These are phyloP conservation scores for Odocoileus virginianus DNA, from an alignment of 2,113 vertebrate genomes.

Conservation along the genomic window DNA sequence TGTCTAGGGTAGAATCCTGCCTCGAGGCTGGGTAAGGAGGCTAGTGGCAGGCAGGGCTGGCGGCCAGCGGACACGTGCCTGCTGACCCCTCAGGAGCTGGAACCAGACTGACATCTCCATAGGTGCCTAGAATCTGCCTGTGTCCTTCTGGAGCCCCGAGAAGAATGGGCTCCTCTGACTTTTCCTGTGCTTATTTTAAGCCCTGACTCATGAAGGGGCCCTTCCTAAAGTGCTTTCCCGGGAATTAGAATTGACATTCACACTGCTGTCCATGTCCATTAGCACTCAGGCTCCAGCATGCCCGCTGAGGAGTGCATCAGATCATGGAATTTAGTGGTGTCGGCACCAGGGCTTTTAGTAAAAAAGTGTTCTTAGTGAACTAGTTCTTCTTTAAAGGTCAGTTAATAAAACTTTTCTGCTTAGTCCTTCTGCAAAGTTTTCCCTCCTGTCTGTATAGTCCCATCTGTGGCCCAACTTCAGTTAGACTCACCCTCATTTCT, in stretches of 20 bases:
- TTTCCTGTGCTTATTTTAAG: not conserved
- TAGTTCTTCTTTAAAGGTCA: not conserved
- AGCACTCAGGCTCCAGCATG: not conserved
- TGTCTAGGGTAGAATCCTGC: rapidly evolving
- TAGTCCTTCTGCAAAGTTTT: too few relatives aligned
- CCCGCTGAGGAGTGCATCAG: not conserved
- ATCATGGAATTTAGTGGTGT: not conserved
- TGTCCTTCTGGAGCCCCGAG: rapidly evolving
- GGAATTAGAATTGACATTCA: not conserved
- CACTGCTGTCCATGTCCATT: not conserved
- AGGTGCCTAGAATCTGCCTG: rapidly evolving
- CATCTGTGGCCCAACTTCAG: rapidly evolving
- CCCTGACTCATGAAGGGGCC: not conserved
- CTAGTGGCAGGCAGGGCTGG: not conserved
- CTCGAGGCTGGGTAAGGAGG: too few relatives aligned
- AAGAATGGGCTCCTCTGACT: not conserved
- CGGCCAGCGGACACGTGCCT: rapidly evolving
- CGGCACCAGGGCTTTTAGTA: not conserved
- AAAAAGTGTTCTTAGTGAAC: not conserved
- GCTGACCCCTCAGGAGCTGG: not conserved
- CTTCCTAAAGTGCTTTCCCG: not conserved
- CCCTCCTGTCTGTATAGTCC: not conserved
- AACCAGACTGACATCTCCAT: rapidly evolving
- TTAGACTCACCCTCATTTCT: not conserved
- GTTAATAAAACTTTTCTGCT: not conserved